phyloP scores from a whole-genome alignment of 2,888 invertebrate genomes.

The Drosophila greeni region DNA sequence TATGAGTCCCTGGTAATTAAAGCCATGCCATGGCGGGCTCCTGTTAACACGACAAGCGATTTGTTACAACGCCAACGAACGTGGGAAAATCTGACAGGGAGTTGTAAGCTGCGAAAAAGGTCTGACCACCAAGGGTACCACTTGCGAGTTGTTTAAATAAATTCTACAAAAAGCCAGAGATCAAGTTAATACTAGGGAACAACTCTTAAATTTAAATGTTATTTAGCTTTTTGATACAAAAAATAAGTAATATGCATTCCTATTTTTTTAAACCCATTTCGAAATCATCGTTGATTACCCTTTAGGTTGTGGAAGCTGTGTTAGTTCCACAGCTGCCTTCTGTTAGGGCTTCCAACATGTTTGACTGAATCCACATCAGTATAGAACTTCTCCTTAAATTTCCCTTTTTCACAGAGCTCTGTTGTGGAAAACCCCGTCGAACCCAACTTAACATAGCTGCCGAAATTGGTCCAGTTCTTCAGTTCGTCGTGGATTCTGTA shows the following conservation, averaged over 20 bases:
- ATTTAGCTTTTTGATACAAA: background rate
- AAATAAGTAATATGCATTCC: too few relatives aligned
- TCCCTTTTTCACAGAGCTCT: slow-evolving; percentile 15
- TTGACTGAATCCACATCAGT: background rate
- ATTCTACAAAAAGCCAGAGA: background rate
- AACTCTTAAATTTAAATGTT: too few relatives aligned
- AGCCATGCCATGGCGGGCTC: slow-evolving; percentile 11
- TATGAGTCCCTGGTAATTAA: slow-evolving; percentile 37
- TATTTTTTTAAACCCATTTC: background rate
- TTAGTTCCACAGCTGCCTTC: slow-evolving; percentile 7
- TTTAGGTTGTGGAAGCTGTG: slow-evolving; percentile 1
- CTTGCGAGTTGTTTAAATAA: background rate
- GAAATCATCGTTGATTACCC: background rate
- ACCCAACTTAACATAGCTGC: slow-evolving; percentile 2
- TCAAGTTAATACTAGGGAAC: background rate
- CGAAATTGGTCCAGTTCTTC: slow-evolving; percentile 31
- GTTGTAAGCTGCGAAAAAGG: slow-evolving; percentile 4
- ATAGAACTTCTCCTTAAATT: background rate
- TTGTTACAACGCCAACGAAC: slow-evolving; percentile 22
- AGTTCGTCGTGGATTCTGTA: slow-evolving; percentile 53
- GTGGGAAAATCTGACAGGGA: background rate
- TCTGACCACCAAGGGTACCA: background rate
- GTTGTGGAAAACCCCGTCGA: slow-evolving; percentile 3
- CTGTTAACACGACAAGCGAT: slow-evolving; percentile 37
- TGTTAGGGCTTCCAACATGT: slow-evolving; percentile 14